These are phyloP conservation scores for Drosophila melanogaster DNA, from an alignment of 1,140 invertebrate genomes.

Conservation along the genomic window DNA sequence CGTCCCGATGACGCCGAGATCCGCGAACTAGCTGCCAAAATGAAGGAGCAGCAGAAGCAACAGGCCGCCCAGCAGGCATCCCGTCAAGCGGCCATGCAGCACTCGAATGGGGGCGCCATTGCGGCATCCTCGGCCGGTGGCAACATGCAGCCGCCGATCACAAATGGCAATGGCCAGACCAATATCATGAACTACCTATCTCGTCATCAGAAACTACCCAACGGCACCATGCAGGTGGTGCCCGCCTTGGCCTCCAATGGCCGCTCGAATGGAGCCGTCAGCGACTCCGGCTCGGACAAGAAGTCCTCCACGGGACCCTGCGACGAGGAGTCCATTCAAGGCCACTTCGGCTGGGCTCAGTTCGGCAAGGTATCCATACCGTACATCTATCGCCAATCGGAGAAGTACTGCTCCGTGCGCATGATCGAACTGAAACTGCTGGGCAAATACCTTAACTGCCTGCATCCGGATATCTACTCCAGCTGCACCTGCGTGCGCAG, in stretches of 20 bases:
- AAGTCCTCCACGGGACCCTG: slow-evolving; percentile 72
- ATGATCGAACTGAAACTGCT: slow-evolving; percentile 95
- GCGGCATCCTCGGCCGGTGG: slow-evolving; percentile 40
- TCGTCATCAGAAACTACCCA: slow-evolving; percentile 84
- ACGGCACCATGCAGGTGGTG: slow-evolving; percentile 77
- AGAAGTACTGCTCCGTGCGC: slow-evolving; percentile 95
- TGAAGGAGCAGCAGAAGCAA: slow-evolving; percentile 91
- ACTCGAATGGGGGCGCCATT: slow-evolving; percentile 69
- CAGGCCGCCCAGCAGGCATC: slow-evolving; percentile 75
- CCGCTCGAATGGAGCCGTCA: slow-evolving; percentile 50
- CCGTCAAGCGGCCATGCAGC: slow-evolving; percentile 77
- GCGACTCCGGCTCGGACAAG: slow-evolving; percentile 33
- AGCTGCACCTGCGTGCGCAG: slow-evolving; percentile 95
- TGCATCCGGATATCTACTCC: slow-evolving; percentile 93
- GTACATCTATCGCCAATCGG: slow-evolving; percentile 92
- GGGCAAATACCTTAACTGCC: slow-evolving; percentile 92
- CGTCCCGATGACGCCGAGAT: slow-evolving; percentile 94
- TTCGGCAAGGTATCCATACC: slow-evolving; percentile 94
- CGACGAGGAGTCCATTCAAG: slow-evolving; percentile 92
- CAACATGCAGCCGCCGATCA: slow-evolving; percentile 69
- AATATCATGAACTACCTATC: slow-evolving; percentile 88
- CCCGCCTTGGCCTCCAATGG: slow-evolving; percentile 56
- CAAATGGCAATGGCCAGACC: slow-evolving; percentile 85
- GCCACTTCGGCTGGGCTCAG: slow-evolving; percentile 95
- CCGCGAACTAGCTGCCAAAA: slow-evolving; percentile 92